phyloP scores from a whole-genome alignment of 2,113 vertebrate species.

The Trichomycterus rosablanca region DNA sequence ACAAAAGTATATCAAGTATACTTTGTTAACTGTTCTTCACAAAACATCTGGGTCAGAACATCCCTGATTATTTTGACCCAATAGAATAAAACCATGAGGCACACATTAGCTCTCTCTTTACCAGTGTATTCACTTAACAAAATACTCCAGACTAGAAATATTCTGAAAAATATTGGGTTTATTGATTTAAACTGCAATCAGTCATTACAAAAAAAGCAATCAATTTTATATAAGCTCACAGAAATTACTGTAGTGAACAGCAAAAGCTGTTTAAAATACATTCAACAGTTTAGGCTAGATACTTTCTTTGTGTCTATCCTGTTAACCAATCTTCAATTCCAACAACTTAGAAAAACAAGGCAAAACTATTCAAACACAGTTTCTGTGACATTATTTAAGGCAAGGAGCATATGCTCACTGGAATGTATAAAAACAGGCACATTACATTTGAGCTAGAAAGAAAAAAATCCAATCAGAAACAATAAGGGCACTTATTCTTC shows the following conservation, averaged over 20 bases:
- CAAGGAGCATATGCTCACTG: constrained; percentile 70
- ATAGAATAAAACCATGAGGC: no score
- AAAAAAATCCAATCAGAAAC: constrained; percentile 56
- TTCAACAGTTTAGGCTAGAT: constrained; percentile 81
- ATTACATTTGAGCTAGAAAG: constrained; percentile 55
- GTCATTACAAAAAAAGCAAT: constrained; percentile 84
- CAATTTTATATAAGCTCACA: constrained; percentile 93
- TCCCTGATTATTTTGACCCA: no score
- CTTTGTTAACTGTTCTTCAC: no score
- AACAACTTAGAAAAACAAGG: constrained; percentile 72
- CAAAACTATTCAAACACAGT: constrained; percentile 62
- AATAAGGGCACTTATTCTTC: constrained; percentile 47
- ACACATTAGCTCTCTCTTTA: no score
- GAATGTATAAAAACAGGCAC: constrained; percentile 95
- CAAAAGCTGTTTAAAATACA: constrained; percentile 80
- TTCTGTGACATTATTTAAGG: constrained; percentile 66
- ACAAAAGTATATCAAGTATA: background rate
- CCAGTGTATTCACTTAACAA: no score
- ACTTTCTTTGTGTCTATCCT: constrained; percentile 86
- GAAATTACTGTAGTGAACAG: constrained; percentile 92
- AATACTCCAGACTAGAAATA: constrained; percentile 34
- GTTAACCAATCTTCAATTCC: constrained; percentile 60
- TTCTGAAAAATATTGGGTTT: constrained; percentile 89
- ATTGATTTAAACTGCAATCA: constrained; percentile 99
- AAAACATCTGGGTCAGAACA: no score